These are phyloP conservation scores for Salticus scenicus DNA, from an alignment of 2,888 invertebrate species.

Conservation along the genomic window DNA sequence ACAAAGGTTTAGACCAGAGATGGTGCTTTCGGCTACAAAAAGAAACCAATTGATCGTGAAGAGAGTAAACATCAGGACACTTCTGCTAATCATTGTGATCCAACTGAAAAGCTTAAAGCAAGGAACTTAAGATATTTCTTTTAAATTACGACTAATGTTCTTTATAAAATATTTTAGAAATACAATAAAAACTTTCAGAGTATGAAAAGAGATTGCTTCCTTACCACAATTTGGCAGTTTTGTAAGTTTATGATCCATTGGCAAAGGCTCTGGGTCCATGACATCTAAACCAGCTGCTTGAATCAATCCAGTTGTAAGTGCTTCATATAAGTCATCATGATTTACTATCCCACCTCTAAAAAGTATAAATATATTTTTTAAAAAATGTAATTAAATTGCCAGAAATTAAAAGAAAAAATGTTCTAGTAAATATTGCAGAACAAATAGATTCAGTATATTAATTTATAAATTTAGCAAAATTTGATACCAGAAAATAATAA, in stretches of 20 bases:
- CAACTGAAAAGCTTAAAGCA: too few relatives aligned
- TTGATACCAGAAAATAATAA: too few relatives aligned
- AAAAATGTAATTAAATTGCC: background rate
- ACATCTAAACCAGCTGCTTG: constrained; percentile 93
- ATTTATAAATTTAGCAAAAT: too few relatives aligned
- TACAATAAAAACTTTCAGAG: too few relatives aligned
- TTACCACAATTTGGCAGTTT: constrained; percentile 67
- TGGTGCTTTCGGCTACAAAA: too few relatives aligned
- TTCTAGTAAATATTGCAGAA: background rate
- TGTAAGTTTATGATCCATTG: constrained; percentile 83
- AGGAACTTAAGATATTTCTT: too few relatives aligned
- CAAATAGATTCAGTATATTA: background rate
- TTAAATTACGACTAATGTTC: too few relatives aligned
- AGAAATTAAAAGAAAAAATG: background rate
- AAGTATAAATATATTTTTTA: background rate
- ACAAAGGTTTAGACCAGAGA: too few relatives aligned
- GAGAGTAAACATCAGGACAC: too few relatives aligned
- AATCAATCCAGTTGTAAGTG: constrained; percentile 83
- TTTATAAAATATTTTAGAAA: too few relatives aligned
- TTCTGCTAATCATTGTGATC: too few relatives aligned
- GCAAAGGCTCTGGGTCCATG: constrained; percentile 91
- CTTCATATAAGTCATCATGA: constrained; percentile 86
- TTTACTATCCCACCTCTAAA: constrained; percentile 79
- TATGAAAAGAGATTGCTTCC: background rate
- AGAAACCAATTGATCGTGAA: too few relatives aligned